Conservation (phyloP, 2,113 vertebrate species). For the Camelus bactrianus region DNA sequence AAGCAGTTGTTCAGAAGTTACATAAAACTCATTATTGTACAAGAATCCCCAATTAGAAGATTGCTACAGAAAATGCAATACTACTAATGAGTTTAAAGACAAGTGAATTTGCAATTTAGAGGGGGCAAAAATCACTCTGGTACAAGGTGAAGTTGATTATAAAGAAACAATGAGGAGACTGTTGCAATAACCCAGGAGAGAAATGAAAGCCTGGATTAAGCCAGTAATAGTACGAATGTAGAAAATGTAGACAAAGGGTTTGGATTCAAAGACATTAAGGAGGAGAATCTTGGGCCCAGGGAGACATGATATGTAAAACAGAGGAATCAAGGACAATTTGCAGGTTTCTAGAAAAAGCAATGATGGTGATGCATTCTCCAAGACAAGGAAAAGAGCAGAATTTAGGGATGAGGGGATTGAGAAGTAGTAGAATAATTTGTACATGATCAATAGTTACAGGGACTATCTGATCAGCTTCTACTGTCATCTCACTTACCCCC, state of each 20-base stretch:
- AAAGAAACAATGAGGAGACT: background rate
- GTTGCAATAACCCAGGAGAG: background rate
- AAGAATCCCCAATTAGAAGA: constrained; percentile 22
- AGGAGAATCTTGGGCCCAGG: background rate
- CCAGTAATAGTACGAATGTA: background rate
- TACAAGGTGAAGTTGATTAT: background rate
- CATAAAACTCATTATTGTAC: constrained; percentile 27
- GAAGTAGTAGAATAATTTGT: background rate
- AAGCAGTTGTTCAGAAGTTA: constrained; percentile 2
- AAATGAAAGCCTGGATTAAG: background rate
- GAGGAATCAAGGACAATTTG: background rate
- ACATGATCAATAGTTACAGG: background rate
- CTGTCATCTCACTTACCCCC: background rate
- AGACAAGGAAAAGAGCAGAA: background rate
- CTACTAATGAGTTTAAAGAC: background rate
- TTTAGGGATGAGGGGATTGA: background rate
- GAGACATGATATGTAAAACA: constrained; percentile 21
- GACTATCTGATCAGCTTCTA: background rate
- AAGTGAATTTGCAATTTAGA: background rate
- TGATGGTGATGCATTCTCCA: background rate
- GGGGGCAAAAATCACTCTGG: background rate
- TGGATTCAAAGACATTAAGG: constrained; percentile 23
- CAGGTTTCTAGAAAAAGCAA: background rate
- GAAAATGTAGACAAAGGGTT: background rate
- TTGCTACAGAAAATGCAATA: constrained; percentile 34